Conservation (phyloP, 2,113 vertebrate species). For the Hassar affinis region DNA sequence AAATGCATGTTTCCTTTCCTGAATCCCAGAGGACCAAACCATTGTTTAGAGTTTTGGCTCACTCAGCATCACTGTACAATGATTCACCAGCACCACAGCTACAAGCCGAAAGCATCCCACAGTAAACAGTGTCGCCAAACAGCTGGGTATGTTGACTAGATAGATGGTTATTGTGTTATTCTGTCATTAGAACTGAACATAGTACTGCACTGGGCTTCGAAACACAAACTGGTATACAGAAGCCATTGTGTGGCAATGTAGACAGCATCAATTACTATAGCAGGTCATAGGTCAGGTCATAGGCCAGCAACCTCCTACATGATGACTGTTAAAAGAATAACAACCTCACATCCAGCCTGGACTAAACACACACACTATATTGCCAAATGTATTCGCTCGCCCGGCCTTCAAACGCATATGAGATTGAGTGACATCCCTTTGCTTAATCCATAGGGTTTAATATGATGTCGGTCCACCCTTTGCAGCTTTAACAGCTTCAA, state of each 20-base stretch:
- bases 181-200: slow-evolving; percentile 15
- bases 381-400: too few relatives aligned
- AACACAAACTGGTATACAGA: background rate
- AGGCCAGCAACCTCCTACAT: background rate
- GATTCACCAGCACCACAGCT: slow-evolving; percentile 27
- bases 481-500: too few relatives aligned
- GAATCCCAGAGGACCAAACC: background rate
- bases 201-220: background rate
- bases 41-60: slow-evolving; percentile 19
- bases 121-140: slow-evolving; percentile 29
- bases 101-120: slow-evolving; percentile 14
- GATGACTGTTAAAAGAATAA: background rate
- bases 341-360: background rate
- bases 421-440: too few relatives aligned
- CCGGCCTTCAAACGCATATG: too few relatives aligned
- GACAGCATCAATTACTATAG: background rate
- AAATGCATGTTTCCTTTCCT: slow-evolving; percentile 1
- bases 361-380: too few relatives aligned
- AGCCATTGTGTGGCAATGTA: background rate
- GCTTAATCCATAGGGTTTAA: too few relatives aligned
- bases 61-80: slow-evolving; percentile 7
- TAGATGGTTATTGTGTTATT: slow-evolving; percentile 33
- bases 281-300: background rate
- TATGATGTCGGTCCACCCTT: too few relatives aligned
- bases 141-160: slow-evolving; percentile 1